Evolutionary conservation across 2,113 vertebrate species (phyloP).

Genomic region (Paramormyrops kingsleyae): DNA sequence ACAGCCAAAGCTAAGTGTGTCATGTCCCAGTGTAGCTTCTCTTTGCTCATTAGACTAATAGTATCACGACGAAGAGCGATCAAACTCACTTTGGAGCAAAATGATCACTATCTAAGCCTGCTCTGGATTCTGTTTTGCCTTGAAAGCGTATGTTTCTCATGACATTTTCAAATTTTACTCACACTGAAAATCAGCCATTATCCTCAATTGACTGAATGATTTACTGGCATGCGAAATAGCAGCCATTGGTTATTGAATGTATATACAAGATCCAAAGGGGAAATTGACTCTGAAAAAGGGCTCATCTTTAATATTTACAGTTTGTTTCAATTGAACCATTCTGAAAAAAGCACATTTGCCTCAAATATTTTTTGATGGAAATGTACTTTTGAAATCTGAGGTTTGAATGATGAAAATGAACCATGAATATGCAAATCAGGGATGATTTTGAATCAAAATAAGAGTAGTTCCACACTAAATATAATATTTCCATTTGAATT

Average conservation of each 20-base stretch:
- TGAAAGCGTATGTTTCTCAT: not conserved
- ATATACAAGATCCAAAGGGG: not conserved
- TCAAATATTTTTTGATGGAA: slow-evolving; percentile 9
- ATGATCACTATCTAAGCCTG: not conserved
- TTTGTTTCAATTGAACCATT: not conserved
- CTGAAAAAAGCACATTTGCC: not conserved
- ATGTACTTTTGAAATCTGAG: not conserved
- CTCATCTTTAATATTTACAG: not conserved
- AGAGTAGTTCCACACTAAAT: not conserved
- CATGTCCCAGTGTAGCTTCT: not conserved
- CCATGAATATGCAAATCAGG: not conserved
- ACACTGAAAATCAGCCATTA: not conserved
- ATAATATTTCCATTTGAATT: slow-evolving; percentile 12
- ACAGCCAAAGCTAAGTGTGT: not conserved
- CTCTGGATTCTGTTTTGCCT: not conserved
- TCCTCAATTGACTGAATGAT: not conserved
- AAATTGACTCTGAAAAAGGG: not conserved
- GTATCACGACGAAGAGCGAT: not conserved
- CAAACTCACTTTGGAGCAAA: not conserved
- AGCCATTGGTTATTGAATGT: not conserved
- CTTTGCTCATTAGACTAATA: not conserved
- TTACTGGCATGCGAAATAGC: not conserved
- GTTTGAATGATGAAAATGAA: not conserved
- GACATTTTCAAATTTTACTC: not conserved
- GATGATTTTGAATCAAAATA: slow-evolving; percentile 11